Conservation (phyloP, 2,797 vertebrate species). For the Margarornis squamiger region DNA sequence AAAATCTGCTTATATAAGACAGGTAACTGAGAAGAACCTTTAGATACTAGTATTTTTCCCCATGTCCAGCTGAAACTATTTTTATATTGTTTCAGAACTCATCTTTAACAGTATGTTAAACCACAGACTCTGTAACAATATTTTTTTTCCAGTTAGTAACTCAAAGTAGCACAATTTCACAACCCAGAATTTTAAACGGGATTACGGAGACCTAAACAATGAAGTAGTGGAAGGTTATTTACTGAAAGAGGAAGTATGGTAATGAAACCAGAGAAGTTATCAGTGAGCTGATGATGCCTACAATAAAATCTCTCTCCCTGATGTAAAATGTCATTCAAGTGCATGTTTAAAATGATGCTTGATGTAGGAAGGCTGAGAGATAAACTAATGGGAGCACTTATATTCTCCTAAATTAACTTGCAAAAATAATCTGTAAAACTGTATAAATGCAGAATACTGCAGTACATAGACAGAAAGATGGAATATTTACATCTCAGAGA, state of each 20-base stretch:
- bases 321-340: neutral
- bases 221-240: neutral
- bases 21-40: slow-evolving; percentile 38
- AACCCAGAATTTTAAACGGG: neutral
- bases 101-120: neutral
- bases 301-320: neutral
- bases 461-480: neutral
- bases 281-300: neutral
- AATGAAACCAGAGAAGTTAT: neutral
- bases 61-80: slow-evolving; percentile 18
- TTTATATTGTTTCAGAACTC: slow-evolving; percentile 23
- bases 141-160: slow-evolving; percentile 24
- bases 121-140: neutral
- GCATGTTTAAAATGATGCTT: neutral
- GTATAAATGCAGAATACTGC: neutral
- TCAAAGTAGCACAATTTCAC: neutral
- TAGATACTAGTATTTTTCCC: slow-evolving; percentile 32
- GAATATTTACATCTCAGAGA: neutral
- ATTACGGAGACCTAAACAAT: slow-evolving; percentile 4
- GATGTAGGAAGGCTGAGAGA: neutral
- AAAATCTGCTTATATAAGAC: slow-evolving; percentile 55
- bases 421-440: neutral
- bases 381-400: neutral
- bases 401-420: neutral
- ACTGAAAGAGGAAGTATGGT: neutral